Evolutionary conservation across 2,797 vertebrate species (phyloP).

Genomic region (Clamator glandarius): DNA sequence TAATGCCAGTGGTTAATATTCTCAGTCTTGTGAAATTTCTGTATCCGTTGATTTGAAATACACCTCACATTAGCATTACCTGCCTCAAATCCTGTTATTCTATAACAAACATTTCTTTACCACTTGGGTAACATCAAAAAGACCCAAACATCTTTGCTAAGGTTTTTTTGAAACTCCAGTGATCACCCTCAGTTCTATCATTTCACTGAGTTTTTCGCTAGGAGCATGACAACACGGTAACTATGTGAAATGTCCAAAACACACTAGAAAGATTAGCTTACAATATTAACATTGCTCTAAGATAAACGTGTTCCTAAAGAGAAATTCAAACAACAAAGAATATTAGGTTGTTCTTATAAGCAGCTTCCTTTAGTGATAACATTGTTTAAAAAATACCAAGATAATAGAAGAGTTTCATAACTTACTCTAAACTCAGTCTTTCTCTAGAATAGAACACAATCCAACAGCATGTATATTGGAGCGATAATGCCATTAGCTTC

Average conservation of each 20-base stretch:
- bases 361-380: not conserved
- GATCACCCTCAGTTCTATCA: not conserved
- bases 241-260: not conserved
- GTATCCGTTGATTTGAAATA: not conserved
- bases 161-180: not conserved
- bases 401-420: slow-evolving; percentile 28
- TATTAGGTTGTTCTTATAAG: not conserved
- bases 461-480: slow-evolving; percentile 93
- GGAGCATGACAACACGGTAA: not conserved
- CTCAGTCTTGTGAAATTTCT: not conserved
- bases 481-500: slow-evolving; percentile 86
- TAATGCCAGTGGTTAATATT: not conserved
- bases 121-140: not conserved
- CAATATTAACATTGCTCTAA: not conserved
- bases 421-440: slow-evolving; percentile 82
- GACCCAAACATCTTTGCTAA: not conserved
- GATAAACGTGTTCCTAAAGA: not conserved
- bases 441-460: slow-evolving; percentile 84
- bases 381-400: not conserved
- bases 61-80: not conserved
- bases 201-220: not conserved
- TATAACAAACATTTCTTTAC: not conserved
- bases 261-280: not conserved
- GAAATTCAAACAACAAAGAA: not conserved
- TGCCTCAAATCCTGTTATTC: not conserved